A percentile compares a stretch with the other conserved stretches of the same genome.
Evolutionary conservation across 2,113 vertebrate species (phyloP).

Genomic region (Nanorana parkeri): DNA sequence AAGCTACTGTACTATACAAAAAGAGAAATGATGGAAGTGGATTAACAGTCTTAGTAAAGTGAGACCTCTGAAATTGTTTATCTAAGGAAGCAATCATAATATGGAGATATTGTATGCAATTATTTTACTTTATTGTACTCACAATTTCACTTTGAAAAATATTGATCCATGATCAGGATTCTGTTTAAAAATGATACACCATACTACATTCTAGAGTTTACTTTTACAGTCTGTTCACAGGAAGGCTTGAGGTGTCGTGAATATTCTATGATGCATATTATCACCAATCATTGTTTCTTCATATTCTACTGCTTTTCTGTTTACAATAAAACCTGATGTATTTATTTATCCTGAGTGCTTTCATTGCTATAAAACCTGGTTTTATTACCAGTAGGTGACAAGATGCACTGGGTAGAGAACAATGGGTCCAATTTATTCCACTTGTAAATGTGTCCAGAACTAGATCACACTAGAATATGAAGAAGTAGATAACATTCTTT

Average conservation of each 20-base stretch:
- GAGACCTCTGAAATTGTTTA: too few relatives aligned
- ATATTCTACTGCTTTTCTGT: slow-evolving; percentile 34
- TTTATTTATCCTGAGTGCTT: slow-evolving; percentile 44
- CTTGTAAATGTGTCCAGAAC: slow-evolving; percentile 34
- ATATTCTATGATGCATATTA: slow-evolving; percentile 26
- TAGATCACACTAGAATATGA: slow-evolving; percentile 27
- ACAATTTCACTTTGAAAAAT: neutral
- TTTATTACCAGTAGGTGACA: slow-evolving; percentile 46
- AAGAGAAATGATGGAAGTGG: too few relatives aligned
- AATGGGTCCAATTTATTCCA: slow-evolving; percentile 43
- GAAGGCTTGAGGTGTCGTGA: neutral
- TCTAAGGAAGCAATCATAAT: neutral
- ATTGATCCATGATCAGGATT: neutral
- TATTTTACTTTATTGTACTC: neutral
- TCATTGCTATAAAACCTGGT: slow-evolving; percentile 24
- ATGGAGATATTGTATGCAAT: neutral
- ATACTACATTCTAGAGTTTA: neutral
- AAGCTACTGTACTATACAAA: too few relatives aligned
- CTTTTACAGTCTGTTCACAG: slow-evolving; percentile 19
- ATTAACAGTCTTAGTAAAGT: too few relatives aligned
- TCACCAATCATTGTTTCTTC: slow-evolving; percentile 36
- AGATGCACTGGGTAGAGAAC: slow-evolving; percentile 17
- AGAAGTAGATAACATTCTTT: slow-evolving; percentile 30
- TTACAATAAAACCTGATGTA: slow-evolving; percentile 36
- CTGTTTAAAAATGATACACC: neutral